phyloP scores from a whole-genome alignment of 1,140 invertebrate genomes.

The Atta colombica region DNA sequence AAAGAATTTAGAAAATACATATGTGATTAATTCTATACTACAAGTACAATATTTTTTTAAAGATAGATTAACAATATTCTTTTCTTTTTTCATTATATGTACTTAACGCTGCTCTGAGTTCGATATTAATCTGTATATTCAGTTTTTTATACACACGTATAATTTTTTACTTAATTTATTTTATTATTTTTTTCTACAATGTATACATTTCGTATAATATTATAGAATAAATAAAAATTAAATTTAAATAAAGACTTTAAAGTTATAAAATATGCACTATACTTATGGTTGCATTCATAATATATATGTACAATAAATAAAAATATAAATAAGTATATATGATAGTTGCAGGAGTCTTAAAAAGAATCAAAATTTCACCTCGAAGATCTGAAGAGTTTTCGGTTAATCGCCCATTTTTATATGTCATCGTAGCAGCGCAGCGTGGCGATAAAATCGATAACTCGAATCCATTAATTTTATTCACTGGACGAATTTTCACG shows the following conservation, averaged over 20 bases:
- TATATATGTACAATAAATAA: neutral
- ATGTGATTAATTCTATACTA: neutral
- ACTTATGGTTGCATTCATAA: neutral
- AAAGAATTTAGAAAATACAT: no score
- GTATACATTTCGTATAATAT: neutral
- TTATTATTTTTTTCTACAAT: neutral
- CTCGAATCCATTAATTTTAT: neutral
- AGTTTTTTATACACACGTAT: neutral
- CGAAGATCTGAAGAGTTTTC: slow-evolving; percentile 1
- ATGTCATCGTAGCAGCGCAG: neutral
- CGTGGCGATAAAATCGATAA: neutral
- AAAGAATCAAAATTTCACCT: neutral
- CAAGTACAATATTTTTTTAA: neutral
- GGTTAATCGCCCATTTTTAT: slow-evolving; percentile 10
- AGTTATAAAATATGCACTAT: neutral
- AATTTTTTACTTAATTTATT: neutral
- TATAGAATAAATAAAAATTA: neutral
- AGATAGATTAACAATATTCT: neutral
- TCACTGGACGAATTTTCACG: neutral
- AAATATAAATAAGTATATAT: slow-evolving; percentile 13
- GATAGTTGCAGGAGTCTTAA: neutral
- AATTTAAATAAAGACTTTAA: neutral
- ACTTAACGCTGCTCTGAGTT: neutral
- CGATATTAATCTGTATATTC: neutral
- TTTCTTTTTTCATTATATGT: neutral